A percentile compares a stretch with the other conserved stretches of the same genome.
These are phyloP conservation scores for Acrobasis repandana DNA, from an alignment of 2,888 invertebrate species.

Conservation along the genomic window DNA sequence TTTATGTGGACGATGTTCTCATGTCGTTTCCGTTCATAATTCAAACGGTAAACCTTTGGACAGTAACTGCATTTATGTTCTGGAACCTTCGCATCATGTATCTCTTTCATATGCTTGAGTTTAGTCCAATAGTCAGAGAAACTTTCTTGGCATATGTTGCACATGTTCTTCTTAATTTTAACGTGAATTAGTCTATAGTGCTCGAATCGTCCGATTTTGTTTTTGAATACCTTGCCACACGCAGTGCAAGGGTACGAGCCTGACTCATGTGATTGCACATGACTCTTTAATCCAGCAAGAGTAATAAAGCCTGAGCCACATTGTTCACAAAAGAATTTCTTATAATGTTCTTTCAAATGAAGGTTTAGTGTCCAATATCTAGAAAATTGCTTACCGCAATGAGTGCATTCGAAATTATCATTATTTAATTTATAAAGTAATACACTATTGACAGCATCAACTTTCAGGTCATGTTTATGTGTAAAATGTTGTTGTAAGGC, in stretches of 20 bases:
- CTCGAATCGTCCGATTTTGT: not conserved
- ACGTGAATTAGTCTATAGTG: conserved; percentile 11
- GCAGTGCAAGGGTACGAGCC: conserved; percentile 31
- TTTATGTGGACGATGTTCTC: conserved; percentile 24
- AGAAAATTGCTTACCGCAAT: conserved; percentile 16
- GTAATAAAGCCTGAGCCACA: conserved; percentile 47
- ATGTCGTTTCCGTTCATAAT: conserved; percentile 23
- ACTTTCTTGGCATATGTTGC: not conserved
- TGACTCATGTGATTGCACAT: conserved; percentile 37
- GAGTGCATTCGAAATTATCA: conserved; percentile 12
- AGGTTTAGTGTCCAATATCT: conserved; percentile 29
- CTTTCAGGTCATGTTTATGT: conserved; percentile 19
- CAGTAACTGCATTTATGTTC: conserved; percentile 42
- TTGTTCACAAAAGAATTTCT: conserved; percentile 47
- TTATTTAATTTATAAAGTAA: conserved; percentile 24
- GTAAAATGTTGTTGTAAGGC: conserved; percentile 26
- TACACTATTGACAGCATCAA: conserved; percentile 22
- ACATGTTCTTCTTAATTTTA: not conserved
- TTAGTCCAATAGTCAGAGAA: conserved; percentile 37
- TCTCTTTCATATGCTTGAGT: conserved; percentile 42
- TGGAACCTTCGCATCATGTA: conserved; percentile 36
- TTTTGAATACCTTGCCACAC: conserved; percentile 26
- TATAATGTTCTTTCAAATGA: conserved; percentile 50
- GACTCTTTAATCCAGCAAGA: conserved; percentile 39
- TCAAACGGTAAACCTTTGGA: conserved; percentile 24